These are phyloP conservation scores for Sus cebifrons DNA, from an alignment of 2,797 vertebrate species.

Conservation along the genomic window DNA sequence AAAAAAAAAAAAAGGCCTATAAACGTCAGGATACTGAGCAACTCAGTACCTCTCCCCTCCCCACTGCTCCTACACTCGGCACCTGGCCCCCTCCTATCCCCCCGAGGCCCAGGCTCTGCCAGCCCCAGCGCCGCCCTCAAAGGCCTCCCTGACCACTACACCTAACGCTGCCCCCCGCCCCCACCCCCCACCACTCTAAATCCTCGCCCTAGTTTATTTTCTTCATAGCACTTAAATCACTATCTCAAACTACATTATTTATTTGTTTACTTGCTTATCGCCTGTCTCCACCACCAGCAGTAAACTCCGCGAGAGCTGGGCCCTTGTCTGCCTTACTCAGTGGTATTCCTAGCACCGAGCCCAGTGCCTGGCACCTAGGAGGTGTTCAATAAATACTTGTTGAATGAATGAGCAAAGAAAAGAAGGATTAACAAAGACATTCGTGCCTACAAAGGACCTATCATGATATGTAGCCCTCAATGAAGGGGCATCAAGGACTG, in stretches of 20 bases:
- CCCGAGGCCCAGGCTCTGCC: background rate
- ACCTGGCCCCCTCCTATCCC: background rate
- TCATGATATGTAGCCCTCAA: background rate
- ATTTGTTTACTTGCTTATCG: slow-evolving; percentile 60
- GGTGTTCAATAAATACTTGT: slow-evolving; percentile 61
- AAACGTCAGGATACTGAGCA: background rate
- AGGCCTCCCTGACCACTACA: slow-evolving; percentile 71
- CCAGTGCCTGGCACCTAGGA: slow-evolving; percentile 49
- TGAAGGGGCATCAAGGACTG: background rate
- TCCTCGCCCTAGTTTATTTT: slow-evolving; percentile 79
- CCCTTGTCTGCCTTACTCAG: slow-evolving; percentile 53
- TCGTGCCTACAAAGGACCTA: background rate
- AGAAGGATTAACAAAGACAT: background rate
- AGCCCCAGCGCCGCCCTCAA: background rate
- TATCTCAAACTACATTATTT: slow-evolving; percentile 80
- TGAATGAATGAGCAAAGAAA: background rate
- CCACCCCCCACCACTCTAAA: slow-evolving; percentile 67
- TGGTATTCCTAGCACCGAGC: slow-evolving; percentile 48
- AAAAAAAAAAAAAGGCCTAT: slow-evolving; percentile 24
- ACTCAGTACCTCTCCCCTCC: background rate
- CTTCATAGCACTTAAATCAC: slow-evolving; percentile 83
- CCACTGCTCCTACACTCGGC: background rate
- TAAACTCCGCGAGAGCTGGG: slow-evolving; percentile 26
- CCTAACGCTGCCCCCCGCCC: slow-evolving; percentile 69
- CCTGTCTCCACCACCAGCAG: slow-evolving; percentile 65